Conservation (phyloP, 2,113 vertebrate genomes). For the Neomonachus schauinslandi region DNA sequence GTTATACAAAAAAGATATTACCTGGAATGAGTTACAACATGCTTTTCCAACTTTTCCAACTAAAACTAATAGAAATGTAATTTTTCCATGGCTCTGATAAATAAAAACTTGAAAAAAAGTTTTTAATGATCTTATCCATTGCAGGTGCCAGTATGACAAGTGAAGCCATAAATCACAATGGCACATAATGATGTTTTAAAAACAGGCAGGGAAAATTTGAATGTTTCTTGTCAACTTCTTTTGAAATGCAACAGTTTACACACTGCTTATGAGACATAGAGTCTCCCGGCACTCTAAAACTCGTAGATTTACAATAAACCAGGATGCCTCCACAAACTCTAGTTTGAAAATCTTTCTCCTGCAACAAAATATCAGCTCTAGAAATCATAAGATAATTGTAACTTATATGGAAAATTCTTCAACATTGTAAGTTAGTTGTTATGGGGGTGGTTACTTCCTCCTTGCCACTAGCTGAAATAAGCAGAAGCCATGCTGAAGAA, state of each 20-base stretch:
- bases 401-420: neutral
- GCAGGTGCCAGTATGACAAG: conserved; percentile 43
- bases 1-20: conserved; percentile 67
- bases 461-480: no score
- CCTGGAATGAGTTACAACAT: conserved; percentile 64
- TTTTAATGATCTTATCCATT: conserved; percentile 67
- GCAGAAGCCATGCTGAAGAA: neutral
- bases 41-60: conserved; percentile 74
- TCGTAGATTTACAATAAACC: neutral
- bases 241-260: neutral
- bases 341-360: neutral
- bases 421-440: neutral
- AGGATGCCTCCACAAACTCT: neutral
- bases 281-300: neutral
- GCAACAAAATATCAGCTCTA: neutral
- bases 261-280: neutral
- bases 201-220: conserved; percentile 9
- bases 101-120: conserved; percentile 71
- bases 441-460: neutral
- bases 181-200: conserved; percentile 51
- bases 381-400: neutral
- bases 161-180: conserved; percentile 47
- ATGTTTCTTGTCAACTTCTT: neutral
- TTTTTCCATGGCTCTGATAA: conserved; percentile 71
- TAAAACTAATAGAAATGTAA: conserved; percentile 74